phyloP scores from a whole-genome alignment of 2,888 invertebrate species.

The Mythimna albipuncta region DNA sequence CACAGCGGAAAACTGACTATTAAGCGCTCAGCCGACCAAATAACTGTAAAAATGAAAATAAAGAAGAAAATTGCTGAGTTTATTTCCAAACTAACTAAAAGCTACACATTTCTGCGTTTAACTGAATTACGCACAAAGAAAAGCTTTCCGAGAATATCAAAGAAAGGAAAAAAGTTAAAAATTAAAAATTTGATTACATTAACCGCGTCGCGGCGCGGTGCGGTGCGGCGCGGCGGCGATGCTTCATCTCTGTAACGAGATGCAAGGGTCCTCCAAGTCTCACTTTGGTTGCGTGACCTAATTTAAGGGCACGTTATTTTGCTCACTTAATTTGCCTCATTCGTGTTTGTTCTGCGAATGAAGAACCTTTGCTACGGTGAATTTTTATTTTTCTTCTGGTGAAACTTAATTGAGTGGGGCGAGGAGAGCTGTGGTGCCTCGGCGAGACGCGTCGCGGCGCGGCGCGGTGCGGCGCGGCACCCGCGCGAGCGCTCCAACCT shows the following conservation, averaged over 20 bases:
- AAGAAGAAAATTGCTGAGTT: conserved; percentile 46
- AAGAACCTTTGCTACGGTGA: conserved; percentile 74
- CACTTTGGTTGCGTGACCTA: conserved; percentile 84
- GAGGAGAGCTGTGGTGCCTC: conserved; percentile 64
- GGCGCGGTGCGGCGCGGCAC: conserved; percentile 12
- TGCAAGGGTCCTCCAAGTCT: conserved; percentile 76
- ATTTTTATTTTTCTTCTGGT: conserved; percentile 83
- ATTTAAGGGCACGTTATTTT: conserved; percentile 86
- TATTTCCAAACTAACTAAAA: conserved; percentile 63
- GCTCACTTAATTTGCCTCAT: conserved; percentile 88
- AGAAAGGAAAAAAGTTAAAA: conserved; percentile 76
- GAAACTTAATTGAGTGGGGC: conserved; percentile 84
- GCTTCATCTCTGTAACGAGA: conserved; percentile 77
- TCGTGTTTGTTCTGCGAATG: conserved; percentile 87
- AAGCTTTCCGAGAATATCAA: conserved; percentile 69
- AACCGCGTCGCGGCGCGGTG: conserved; percentile 64
- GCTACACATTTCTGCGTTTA: conserved; percentile 66
- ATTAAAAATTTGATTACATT: conserved; percentile 85
- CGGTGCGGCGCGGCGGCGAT: conserved; percentile 57
- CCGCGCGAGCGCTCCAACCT: conserved; percentile 68
- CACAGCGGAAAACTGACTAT: conserved; percentile 35
- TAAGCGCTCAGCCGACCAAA: conserved; percentile 44
- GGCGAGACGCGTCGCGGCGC: conserved; percentile 55
- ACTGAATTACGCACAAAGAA: conserved; percentile 71
- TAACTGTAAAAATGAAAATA: conserved; percentile 47